These are phyloP conservation scores for Rhagonycha fulva DNA, from an alignment of 2,888 invertebrate species.

Conservation along the genomic window DNA sequence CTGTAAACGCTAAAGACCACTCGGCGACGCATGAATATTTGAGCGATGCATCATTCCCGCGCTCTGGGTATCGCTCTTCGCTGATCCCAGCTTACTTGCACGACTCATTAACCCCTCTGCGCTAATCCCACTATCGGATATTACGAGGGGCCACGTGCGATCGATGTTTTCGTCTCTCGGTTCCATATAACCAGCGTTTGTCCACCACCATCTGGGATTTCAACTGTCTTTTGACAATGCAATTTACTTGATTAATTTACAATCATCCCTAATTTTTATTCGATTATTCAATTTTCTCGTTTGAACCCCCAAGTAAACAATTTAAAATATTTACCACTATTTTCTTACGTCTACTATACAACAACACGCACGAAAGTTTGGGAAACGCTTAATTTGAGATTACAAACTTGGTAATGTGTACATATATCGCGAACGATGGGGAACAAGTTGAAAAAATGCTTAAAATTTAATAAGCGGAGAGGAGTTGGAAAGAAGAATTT, in stretches of 20 bases:
- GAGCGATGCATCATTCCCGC: slow-evolving; percentile 50
- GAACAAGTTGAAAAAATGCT: not conserved
- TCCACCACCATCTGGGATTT: slow-evolving; percentile 34
- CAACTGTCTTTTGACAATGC: slow-evolving; percentile 25
- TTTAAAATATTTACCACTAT: not conserved
- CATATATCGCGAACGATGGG: too few relatives aligned
- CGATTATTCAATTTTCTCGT: not conserved
- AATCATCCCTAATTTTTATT: slow-evolving; percentile 5
- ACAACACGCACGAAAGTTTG: not conserved
- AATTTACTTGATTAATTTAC: slow-evolving; percentile 27
- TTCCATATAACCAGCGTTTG: slow-evolving; percentile 24
- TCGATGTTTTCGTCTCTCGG: slow-evolving; percentile 33
- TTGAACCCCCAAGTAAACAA: not conserved
- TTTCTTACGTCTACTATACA: not conserved
- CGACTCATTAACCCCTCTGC: slow-evolving; percentile 58
- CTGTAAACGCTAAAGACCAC: slow-evolving; percentile 48
- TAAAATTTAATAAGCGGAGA: not conserved
- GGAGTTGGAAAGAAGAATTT: not conserved
- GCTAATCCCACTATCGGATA: slow-evolving; percentile 57
- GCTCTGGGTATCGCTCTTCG: slow-evolving; percentile 50
- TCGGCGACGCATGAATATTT: slow-evolving; percentile 51
- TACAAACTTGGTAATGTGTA: too few relatives aligned
- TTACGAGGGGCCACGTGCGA: slow-evolving; percentile 42
- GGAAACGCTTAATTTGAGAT: too few relatives aligned
- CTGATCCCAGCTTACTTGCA: slow-evolving; percentile 59